Base-by-base conservation (phyloP, 1,140 invertebrate species). In the Coelopa frigida region DNA sequence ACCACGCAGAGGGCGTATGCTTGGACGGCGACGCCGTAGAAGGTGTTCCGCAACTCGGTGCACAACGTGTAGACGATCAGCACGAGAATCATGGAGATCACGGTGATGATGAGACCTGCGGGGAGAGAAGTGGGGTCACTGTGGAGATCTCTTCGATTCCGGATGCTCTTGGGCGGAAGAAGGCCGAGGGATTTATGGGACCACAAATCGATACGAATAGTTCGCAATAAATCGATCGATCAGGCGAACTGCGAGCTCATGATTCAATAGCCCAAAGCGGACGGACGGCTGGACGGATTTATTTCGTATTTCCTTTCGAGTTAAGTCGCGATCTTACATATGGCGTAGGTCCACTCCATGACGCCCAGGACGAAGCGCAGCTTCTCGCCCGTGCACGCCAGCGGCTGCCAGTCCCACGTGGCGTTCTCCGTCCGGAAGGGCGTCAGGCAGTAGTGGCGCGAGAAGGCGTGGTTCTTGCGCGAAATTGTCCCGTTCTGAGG, bases 21-120 rank as follows among this genome's bases (percentile, higher is more conserved):
- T 44, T 61, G 62, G 27, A 66, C 57, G 11, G 61, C 62, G 21
- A 66, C 56, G 20, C 62, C 62, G 27, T 65, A 66, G 47, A 66
- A 66, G 2, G 58, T 62, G 33, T 66, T 66, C 32, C 62, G 55
- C 54, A 66, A 55, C 36, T 58, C 56, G 5, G 59, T 62, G 54
- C 58, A 65, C 35, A 59, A 24, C n/a, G 62, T 41, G 41, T 66
- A 58, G n/a, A 65, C 53, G 35, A 66, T 43, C 7, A 66, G 45
- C 14, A 66, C 54, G 14, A 66, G 60, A 20, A 57, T 49, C 61
- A 66, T 65, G 8, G 59, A 66, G 38, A 66, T 59, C 18, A 65
- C 61, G 23, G 59, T 54, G 20, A 66, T 57, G 35, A 59, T 48
- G 10, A 66, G 59, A 22, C 61, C 62, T 66, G 37, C 12, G 29